Base-by-base conservation (phyloP, 2,888 invertebrate genomes). In the Sialis fuliginosa region DNA sequence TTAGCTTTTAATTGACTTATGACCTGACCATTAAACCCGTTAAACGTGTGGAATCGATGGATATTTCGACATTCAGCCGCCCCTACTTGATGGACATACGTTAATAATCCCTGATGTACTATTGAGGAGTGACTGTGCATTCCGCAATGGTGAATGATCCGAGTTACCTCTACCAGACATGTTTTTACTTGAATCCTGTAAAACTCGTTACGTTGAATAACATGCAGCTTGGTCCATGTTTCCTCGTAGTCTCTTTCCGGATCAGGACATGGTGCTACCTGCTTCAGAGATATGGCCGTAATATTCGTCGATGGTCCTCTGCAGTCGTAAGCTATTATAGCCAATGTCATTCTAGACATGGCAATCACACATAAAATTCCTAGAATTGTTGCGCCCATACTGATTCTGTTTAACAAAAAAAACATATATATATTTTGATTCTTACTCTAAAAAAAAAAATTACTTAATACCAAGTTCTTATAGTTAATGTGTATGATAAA, bases 51-150 rank as follows among this genome's bases (percentile, higher is more conserved):
- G 35, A 35, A 35, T 10, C 48, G 45, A 13, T 52, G 51, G 6
- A 51, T 48, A 13, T 33, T 10, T 5, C 44, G 5, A 39, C 49
- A 52, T 30, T 49, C 51, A 44, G 46, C 39, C 3, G 46, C 49
- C 6, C 52, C 52, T 22, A 52, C 39, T 30, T 35, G 35, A 35
- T 47, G 41, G 6, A 51, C 37, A 44, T 46, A 50, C 34, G 42
- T 51, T 9, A 34, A 34, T 13, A 51, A 34, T 44, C 50, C 51
- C 44, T 51, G 51, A 6, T 48, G 33, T 12, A 51, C 52, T 4
- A 49, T 39, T 6, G 51, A 51, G 33, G 50, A 49, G 35, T 52
- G 49, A 22, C 22, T 22, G 22, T 22, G 22, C 22, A 22, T 22
- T 48, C 49, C 51, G 7, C 49, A 48, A 34, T 49, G 51, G 40